phyloP scores from a whole-genome alignment of 2,888 invertebrate species.

The Drosophila melanosoma region DNA sequence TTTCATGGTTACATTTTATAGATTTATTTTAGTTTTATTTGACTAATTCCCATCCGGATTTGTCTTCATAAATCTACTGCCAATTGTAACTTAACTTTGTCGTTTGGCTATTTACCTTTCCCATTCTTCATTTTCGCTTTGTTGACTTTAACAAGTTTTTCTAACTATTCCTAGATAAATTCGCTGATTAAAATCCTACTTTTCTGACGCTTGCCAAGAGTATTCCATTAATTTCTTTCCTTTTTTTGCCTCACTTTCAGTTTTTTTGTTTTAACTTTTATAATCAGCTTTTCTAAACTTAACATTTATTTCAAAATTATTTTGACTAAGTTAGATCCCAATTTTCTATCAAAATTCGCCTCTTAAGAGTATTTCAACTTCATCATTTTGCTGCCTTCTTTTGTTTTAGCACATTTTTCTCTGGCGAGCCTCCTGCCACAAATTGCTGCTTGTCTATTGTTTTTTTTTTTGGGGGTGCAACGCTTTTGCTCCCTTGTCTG shows the following conservation, averaged over 20 bases:
- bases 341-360: not conserved
- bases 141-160: not conserved
- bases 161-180: not conserved
- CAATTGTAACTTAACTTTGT: too few species aligned
- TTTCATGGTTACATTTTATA: not conserved
- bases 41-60: not conserved
- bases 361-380: constrained; percentile 15
- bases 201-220: not conserved
- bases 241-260: not conserved
- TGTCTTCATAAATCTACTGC: not conserved
- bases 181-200: not conserved
- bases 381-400: constrained; percentile 29
- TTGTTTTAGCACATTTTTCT: constrained; percentile 17
- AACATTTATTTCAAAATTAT: not conserved
- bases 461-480: constrained; percentile 8
- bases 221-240: not conserved
- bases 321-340: not conserved
- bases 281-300: not conserved
- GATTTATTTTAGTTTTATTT: not conserved
- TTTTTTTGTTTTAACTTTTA: not conserved
- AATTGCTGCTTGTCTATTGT: constrained; percentile 44
- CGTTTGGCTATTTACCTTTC: not conserved
- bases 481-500: constrained; percentile 46
- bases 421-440: constrained; percentile 8
- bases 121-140: too few species aligned